These are phyloP conservation scores for Nibea albiflora DNA, from an alignment of 2,113 vertebrate genomes.

Conservation along the genomic window DNA sequence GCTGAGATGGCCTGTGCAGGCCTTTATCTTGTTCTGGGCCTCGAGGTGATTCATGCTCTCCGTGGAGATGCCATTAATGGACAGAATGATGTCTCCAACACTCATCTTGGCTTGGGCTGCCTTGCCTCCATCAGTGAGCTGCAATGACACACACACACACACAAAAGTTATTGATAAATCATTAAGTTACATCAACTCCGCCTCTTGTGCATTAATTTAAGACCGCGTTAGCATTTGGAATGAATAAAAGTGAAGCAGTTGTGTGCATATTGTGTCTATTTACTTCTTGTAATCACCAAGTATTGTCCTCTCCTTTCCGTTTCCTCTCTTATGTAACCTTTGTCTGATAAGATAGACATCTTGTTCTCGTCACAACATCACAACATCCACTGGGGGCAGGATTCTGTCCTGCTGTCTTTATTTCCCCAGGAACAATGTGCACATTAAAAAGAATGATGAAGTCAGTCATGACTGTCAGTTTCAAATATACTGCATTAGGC, in stretches of 20 bases:
- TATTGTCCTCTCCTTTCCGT: conserved; percentile 26
- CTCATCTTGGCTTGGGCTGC: conserved; percentile 90
- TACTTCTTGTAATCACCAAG: conserved; percentile 28
- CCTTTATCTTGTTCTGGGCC: conserved; percentile 99
- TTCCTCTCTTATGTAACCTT: conserved; percentile 56
- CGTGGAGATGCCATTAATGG: conserved; percentile 92
- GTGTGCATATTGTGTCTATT: neutral
- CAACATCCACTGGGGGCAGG: conserved; percentile 12
- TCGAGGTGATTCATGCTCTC: conserved; percentile 96
- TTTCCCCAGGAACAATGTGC: conserved; percentile 13
- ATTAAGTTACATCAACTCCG: neutral
- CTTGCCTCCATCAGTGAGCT: conserved; percentile 96
- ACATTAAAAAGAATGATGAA: conserved; percentile 22
- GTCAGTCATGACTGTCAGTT: too few species aligned
- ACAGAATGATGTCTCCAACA: conserved; percentile 93
- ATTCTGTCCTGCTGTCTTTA: neutral
- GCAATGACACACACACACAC: conserved; percentile 70
- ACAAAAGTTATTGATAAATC: neutral
- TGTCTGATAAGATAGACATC: conserved; percentile 49
- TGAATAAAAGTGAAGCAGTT: neutral
- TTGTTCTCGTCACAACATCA: conserved; percentile 35
- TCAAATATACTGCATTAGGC: too few species aligned
- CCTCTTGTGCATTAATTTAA: neutral
- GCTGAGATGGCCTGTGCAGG: conserved; percentile 88
- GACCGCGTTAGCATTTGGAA: neutral